Percentiles rank a stretch among this genome's conserved stretches.
Evolutionary conservation across 1,140 invertebrate genomes (phyloP).

Genomic region (Steinernema feltiae): DNA sequence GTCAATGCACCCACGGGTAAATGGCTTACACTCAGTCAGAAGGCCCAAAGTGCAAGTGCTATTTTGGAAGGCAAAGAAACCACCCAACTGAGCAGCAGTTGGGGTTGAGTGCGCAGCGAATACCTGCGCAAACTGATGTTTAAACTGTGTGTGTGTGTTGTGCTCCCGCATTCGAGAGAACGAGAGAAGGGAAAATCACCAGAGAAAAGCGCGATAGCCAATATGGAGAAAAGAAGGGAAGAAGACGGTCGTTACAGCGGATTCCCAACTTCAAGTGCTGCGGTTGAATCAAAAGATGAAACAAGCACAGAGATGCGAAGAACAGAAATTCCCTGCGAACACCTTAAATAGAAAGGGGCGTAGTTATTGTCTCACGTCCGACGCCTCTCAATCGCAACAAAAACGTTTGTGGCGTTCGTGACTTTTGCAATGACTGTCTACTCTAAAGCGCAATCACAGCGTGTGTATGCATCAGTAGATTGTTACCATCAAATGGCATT

Average conservation of each 20-base stretch:
- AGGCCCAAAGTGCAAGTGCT: no score
- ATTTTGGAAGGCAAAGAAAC: no score
- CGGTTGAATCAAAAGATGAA: no score
- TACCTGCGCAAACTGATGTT: background rate
- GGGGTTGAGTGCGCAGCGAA: background rate
- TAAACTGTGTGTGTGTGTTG: constrained; percentile 2
- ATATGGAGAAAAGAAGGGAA: background rate
- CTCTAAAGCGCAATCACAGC: no score
- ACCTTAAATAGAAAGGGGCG: no score
- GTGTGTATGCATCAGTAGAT: no score
- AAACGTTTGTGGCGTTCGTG: background rate
- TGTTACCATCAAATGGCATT: no score
- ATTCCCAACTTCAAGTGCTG: background rate
- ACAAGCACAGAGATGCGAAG: background rate
- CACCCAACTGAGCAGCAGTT: no score
- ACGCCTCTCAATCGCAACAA: background rate
- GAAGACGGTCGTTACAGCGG: background rate
- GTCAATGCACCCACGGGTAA: background rate
- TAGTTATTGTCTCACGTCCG: no score
- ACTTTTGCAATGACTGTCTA: background rate
- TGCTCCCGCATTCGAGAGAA: background rate
- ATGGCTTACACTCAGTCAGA: background rate
- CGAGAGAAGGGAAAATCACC: background rate
- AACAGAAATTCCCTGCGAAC: background rate
- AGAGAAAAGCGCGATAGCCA: background rate